Evolutionary conservation across 2,113 vertebrate species (phyloP), one percentile per base, ranked within the genome.

Genomic region (Okapia johnstoni): DNA sequence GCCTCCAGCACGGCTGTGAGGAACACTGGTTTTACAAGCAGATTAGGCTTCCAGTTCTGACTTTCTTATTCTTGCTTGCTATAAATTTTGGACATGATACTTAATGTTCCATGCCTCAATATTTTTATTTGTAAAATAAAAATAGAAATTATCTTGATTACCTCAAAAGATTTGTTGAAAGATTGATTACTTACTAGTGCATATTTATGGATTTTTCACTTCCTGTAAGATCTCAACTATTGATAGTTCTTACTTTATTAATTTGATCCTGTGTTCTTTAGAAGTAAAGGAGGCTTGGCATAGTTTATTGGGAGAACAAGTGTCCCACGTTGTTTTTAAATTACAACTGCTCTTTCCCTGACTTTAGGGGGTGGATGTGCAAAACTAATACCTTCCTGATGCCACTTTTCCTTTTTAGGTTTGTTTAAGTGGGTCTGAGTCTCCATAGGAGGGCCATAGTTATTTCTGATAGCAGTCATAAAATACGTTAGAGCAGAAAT

Each of bases 1-100:
- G 48, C 7, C 17, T 7, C 28, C 55, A 70, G 46, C 1, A 3
- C 2, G 16, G n/a, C 12, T 5, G 0, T 3, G 36, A 54, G 33
- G 28, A 28, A 6, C 23, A 1, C 14, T 33, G 26, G 4, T 7
- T 79, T 90, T 43, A 40, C 50, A 55, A 40, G 15, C 60, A 50
- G 2, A 25, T 12, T 9, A 8, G 25, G 19, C 4, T 11, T 52
- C 15, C 6, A 23, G n/a, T 4, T 15, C n/a, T 10, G 7, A 4
- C 19, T 58, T 66, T 60, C n/a, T 7, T 50, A 66, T 60, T 16
- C 8, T 91, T 14, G 21, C 7, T 54, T 43, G 26, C 33, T n/a
- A 1, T 61, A 36, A 46, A 52, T 25, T 11, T 86, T 58, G n/a
- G 13, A n/a, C 9, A 6, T 23, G 30, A 28, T 3, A 28, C 66